These are phyloP conservation scores for Trematomus loennbergii DNA, from an alignment of 2,113 vertebrate genomes.

Conservation along the genomic window DNA sequence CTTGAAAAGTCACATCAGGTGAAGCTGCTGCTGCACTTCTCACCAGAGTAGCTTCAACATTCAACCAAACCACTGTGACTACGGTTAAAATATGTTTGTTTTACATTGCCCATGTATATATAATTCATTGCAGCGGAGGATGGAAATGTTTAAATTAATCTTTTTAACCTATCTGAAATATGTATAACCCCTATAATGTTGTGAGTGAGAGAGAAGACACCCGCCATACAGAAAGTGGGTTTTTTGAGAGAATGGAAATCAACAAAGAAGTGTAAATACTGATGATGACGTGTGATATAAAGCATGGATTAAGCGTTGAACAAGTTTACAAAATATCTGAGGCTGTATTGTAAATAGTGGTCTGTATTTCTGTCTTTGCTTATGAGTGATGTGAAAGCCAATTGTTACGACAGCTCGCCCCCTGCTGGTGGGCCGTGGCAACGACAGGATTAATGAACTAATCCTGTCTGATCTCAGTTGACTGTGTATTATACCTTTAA, in stretches of 20 bases:
- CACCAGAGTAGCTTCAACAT: slow-evolving; percentile 50
- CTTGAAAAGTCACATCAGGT: slow-evolving; percentile 58
- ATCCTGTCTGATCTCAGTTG: not conserved
- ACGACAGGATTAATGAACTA: slow-evolving; percentile 17
- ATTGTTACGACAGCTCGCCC: slow-evolving; percentile 43
- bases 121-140: slow-evolving; percentile 33
- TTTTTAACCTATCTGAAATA: slow-evolving; percentile 27
- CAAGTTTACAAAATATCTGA: slow-evolving; percentile 68
- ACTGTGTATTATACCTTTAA: slow-evolving; percentile 19
- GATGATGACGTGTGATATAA: slow-evolving; percentile 32
- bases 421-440: slow-evolving; percentile 43
- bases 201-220: not conserved
- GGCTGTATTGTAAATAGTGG: slow-evolving; percentile 73
- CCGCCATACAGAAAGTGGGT: not conserved
- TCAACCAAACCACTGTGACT: slow-evolving; percentile 78
- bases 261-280: slow-evolving; percentile 58
- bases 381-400: slow-evolving; percentile 34
- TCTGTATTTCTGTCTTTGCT: slow-evolving; percentile 45
- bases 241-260: slow-evolving; percentile 28
- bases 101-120: slow-evolving; percentile 20
- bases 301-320: slow-evolving; percentile 69
- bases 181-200: slow-evolving; percentile 41
- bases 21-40: slow-evolving; percentile 48
- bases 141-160: slow-evolving; percentile 20
- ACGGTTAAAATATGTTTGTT: not conserved